phyloP scores from a whole-genome alignment of 2,797 vertebrate genomes.

The Eurystomus glaucurus region DNA sequence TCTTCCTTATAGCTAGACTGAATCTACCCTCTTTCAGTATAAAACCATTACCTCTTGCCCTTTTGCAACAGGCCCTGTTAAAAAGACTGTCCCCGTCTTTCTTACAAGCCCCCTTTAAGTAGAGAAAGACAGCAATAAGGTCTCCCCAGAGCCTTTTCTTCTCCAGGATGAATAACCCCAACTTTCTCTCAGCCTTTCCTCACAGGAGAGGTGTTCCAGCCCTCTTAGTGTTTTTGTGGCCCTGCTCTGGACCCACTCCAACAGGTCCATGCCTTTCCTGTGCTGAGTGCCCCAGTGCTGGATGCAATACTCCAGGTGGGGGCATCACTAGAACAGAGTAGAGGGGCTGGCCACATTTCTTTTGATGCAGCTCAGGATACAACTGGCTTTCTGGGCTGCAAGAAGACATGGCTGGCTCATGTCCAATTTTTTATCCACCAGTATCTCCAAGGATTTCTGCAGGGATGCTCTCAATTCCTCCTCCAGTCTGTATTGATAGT shows the following conservation, averaged over 20 bases:
- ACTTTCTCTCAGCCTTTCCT: neutral
- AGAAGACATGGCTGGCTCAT: too few species aligned
- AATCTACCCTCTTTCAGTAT: neutral
- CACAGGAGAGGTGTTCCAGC: neutral
- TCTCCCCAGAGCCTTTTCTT: neutral
- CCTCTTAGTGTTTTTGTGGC: neutral
- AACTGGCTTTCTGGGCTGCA: too few species aligned
- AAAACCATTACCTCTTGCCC: neutral
- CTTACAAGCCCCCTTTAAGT: neutral
- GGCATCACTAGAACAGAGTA: neutral
- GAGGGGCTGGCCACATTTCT: neutral
- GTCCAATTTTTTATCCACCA: too few species aligned
- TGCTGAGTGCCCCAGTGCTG: accelerated
- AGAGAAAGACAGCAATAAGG: neutral
- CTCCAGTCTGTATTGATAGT: too few species aligned
- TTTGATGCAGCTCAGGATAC: neutral
- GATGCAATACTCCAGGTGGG: neutral
- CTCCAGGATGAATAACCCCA: neutral
- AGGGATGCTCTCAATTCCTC: too few species aligned
- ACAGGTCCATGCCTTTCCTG: neutral
- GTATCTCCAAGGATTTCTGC: too few species aligned
- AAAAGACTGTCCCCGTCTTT: neutral
- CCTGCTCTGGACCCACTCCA: neutral
- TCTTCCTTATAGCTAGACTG: neutral
- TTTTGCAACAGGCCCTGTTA: neutral